These are phyloP conservation scores for Pelagia noctiluca DNA, from an alignment of 30 jellyfish, hydroid and myxozoan species.

Conservation along the genomic window DNA sequence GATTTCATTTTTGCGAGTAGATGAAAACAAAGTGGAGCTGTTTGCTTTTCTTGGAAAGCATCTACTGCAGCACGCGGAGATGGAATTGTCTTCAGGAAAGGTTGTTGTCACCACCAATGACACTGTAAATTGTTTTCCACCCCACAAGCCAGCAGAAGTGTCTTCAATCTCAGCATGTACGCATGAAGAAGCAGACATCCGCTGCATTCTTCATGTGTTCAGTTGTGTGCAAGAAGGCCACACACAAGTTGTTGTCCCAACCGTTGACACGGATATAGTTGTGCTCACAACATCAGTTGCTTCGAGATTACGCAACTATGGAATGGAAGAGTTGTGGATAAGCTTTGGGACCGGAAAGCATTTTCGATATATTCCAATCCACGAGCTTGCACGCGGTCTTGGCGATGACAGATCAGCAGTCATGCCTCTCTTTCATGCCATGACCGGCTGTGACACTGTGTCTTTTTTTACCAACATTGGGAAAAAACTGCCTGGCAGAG, in stretches of 20 bases:
- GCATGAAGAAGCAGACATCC: no score
- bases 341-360: conserved; percentile 13
- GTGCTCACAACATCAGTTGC: background rate
- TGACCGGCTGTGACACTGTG: background rate
- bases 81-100: background rate
- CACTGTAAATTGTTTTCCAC: background rate
- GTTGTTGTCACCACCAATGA: background rate
- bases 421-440: background rate
- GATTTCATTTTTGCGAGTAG: conserved; percentile 18
- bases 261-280: conserved; percentile 21
- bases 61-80: background rate
- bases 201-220: no score
- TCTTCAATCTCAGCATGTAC: conserved; percentile 12
- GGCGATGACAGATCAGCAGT: background rate
- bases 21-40: conserved; percentile 27
- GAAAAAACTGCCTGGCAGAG: background rate
- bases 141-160: background rate
- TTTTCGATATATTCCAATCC: background rate
- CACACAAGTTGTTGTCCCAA: background rate
- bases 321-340: background rate
- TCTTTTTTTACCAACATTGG: background rate
- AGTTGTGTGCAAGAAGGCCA: conserved; percentile 5
- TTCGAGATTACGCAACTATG: background rate
- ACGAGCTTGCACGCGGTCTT: background rate
- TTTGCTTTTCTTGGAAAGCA: conserved; percentile 3